phyloP scores from a whole-genome alignment of 1,140 invertebrate species.

The Drosophila pallidifrons region DNA sequence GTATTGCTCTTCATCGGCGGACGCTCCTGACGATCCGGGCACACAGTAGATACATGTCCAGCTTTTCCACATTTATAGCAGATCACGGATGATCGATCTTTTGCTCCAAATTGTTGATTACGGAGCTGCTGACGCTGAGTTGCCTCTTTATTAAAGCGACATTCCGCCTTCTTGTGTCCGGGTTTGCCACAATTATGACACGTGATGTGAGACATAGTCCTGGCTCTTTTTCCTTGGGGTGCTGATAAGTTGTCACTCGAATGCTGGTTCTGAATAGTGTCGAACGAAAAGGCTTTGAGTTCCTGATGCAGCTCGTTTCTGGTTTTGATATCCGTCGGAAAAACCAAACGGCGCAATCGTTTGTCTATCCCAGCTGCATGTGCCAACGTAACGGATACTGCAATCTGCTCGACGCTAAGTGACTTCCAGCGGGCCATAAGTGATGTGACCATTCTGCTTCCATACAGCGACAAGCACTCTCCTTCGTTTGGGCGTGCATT shows the following conservation, averaged over 20 bases:
- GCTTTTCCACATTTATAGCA: too few relatives aligned
- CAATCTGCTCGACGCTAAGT: too few relatives aligned
- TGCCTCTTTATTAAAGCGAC: neutral
- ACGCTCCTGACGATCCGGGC: too few relatives aligned
- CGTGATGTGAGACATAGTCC: neutral
- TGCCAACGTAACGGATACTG: too few relatives aligned
- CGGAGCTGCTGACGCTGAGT: neutral
- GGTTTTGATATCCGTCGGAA: constrained; percentile 10
- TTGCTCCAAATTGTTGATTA: neutral
- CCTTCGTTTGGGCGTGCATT: too few relatives aligned
- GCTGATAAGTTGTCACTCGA: neutral
- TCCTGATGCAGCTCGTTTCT: constrained; percentile 16
- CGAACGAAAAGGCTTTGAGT: constrained; percentile 26
- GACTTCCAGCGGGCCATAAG: too few relatives aligned
- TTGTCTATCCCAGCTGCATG: too few relatives aligned
- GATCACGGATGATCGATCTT: too few relatives aligned
- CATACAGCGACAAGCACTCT: too few relatives aligned
- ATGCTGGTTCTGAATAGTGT: neutral
- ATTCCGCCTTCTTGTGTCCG: constrained; percentile 2
- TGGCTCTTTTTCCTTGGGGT: neutral
- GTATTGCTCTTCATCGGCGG: too few relatives aligned
- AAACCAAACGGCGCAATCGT: constrained; percentile 10
- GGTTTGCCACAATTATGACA: neutral
- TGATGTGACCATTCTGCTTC: too few relatives aligned
- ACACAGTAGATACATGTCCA: too few relatives aligned